A percentile compares a stretch with the other conserved stretches of the same genome.
Conservation (phyloP, 2,797 vertebrate species). For the Phrynocephalus guinanensis region DNA sequence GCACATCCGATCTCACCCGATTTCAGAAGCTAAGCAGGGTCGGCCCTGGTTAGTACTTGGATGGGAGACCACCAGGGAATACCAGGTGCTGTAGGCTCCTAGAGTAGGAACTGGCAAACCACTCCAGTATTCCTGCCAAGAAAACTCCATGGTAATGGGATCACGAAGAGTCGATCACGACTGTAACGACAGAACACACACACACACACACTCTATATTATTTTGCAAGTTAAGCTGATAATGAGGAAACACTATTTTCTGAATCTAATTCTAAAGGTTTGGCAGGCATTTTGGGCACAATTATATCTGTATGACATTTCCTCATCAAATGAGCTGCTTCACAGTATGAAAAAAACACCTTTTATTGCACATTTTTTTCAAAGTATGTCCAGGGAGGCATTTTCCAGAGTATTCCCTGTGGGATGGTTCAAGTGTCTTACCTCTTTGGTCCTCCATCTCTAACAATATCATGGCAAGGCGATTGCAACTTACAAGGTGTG, state of each 20-base stretch:
- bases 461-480: background rate
- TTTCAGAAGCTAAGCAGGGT: too few species aligned
- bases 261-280: conserved; percentile 9
- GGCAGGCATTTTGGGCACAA: conserved; percentile 2
- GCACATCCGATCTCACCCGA: too few species aligned
- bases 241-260: background rate
- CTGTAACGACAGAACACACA: too few species aligned
- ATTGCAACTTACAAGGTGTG: background rate
- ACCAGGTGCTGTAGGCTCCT: too few species aligned
- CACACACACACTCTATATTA: too few species aligned
- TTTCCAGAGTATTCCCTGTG: background rate
- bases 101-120: too few species aligned
- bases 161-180: too few species aligned
- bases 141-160: too few species aligned
- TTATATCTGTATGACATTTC: background rate
- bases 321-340: background rate
- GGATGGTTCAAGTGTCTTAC: too few species aligned
- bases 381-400: background rate
- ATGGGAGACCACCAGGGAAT: too few species aligned
- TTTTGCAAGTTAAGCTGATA: background rate
- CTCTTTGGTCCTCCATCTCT: background rate
- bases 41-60: too few species aligned
- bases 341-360: background rate
- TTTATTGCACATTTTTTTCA: background rate
- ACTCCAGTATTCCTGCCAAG: too few species aligned